Evolutionary conservation across 2,797 vertebrate species (phyloP).

Genomic region (Gymnodraco acuticeps): DNA sequence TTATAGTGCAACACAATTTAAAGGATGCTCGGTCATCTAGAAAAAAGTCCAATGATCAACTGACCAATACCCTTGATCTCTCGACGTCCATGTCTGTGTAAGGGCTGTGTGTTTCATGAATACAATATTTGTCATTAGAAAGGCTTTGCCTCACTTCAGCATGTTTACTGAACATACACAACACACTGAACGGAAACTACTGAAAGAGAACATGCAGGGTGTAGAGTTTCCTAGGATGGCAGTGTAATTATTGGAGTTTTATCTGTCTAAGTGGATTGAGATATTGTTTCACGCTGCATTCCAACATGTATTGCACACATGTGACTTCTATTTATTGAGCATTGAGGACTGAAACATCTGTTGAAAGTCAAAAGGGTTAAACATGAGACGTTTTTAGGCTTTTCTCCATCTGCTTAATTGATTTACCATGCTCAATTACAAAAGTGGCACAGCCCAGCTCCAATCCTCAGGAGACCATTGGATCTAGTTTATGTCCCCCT

Average conservation of each 20-base stretch:
- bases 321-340: slow-evolving; percentile 1
- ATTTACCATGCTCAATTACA: slow-evolving; percentile 58
- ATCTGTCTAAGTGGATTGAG: neutral
- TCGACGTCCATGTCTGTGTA: neutral
- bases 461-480: slow-evolving; percentile 47
- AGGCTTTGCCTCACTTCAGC: neutral
- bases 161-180: neutral
- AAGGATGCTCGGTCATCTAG: neutral
- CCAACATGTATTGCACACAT: neutral
- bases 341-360: slow-evolving; percentile 20
- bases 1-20: neutral
- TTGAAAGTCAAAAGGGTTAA: slow-evolving; percentile 33
- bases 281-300: neutral
- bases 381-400: slow-evolving; percentile 49
- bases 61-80: neutral
- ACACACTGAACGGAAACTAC: neutral
- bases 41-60: neutral
- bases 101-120: neutral
- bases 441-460: slow-evolving; percentile 64
- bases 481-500: slow-evolving; percentile 66
- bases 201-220: neutral
- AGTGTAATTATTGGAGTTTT: neutral
- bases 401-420: slow-evolving; percentile 43
- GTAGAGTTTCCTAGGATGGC: neutral
- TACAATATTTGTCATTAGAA: neutral